Base-by-base conservation (phyloP, 2,797 vertebrate genomes). In the Oreonectes daqikongensis region DNA sequence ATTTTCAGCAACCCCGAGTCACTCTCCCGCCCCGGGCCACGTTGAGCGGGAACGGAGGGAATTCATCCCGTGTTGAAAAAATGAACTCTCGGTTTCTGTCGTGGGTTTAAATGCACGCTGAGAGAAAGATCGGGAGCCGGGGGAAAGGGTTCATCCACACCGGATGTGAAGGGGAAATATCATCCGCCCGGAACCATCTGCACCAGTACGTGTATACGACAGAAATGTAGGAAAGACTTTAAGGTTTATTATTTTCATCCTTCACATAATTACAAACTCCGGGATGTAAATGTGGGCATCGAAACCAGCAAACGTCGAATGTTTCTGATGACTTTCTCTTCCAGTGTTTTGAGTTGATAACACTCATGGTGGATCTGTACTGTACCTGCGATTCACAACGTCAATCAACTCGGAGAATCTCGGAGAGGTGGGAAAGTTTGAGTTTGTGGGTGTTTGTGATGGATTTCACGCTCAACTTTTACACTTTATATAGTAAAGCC, bases 1-100 rank as follows among this genome's bases (percentile, higher is more conserved):
- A 82, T 84, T 80, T 81, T 73, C 79, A 44, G 11, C 79, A 60
- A 84, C 72, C 80, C 78, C 5, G 61, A 78, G 66, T 83, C 73
- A 65, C 65, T 63, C 64, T 52, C 40, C 40, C 42, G 75, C 75
- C 35, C 48, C 59, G 14, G 14, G 42, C 26, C 7, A 68, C 20
- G 63, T 59, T 17, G 68, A 44, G 9, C 50, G 46, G 59, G 28
- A 53, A 71, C 72, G 61, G 73, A 80, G 42, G 69, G 63, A 72
- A 71, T 69, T 75, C 67, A 75, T 73, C 60, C 46, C 12, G 69
- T 26, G 22, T n/a, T 69, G 60, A 79, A 72, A 69, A 61, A 60
- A 65, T 24, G 46, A 20, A 3, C 48, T 52, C 30, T 84, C 80
- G 77, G 83, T 57, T 77, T 74, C 60, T 18, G n/a, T 52, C n/a